Conservation (phyloP, 35 echinoderm and acorn worm species). For the Nesometra sesokonis region DNA sequence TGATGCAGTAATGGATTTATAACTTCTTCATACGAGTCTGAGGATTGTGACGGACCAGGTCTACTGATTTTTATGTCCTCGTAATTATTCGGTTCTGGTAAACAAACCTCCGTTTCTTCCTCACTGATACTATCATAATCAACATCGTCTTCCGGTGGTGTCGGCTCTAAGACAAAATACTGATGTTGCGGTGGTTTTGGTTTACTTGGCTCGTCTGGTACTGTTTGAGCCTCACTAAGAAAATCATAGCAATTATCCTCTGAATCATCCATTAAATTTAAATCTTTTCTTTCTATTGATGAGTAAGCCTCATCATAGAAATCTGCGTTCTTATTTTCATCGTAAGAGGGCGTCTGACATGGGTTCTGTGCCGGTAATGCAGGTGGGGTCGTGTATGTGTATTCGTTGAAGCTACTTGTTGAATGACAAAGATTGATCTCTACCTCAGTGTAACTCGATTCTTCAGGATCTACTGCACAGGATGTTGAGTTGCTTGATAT, state of each 20-base stretch:
- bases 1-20: not conserved
- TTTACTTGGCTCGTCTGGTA: not conserved
- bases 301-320: not conserved
- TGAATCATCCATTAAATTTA: not conserved
- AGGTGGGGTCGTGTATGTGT: not conserved
- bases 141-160: not conserved
- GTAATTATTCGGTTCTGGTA: not conserved
- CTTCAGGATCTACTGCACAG: not conserved
- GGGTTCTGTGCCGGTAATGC: not conserved
- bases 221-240: not conserved
- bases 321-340: not conserved
- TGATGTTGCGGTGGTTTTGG: not conserved
- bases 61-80: not conserved
- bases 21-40: not conserved
- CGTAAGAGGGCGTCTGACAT: not conserved
- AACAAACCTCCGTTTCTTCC: not conserved
- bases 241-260: not conserved
- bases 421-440: not conserved
- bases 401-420: not conserved
- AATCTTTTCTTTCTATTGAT: not conserved
- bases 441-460: not conserved
- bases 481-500: not conserved
- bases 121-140: not conserved
- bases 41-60: not conserved
- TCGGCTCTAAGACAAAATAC: not conserved